A percentile compares a stretch with the other conserved stretches of the same genome.
Conservation (phyloP, 2,888 invertebrate genomes). For the Xestia sexstrigata region DNA sequence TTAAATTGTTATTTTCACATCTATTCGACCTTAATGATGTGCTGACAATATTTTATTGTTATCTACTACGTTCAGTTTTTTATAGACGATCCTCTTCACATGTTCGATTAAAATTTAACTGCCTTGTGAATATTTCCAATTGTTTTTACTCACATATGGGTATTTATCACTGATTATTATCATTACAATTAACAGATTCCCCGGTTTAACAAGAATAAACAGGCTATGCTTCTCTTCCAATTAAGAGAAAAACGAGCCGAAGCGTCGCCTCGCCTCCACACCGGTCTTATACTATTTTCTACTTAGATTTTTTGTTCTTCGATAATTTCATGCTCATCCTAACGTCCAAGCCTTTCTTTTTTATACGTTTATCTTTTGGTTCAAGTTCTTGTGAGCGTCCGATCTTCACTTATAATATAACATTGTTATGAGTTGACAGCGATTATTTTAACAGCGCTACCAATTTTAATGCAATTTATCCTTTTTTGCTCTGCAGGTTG, state of each 20-base stretch:
- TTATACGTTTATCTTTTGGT: conserved; percentile 59
- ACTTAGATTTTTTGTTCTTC: conserved; percentile 69
- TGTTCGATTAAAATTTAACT: conserved; percentile 45
- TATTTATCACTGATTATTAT: conserved; percentile 65
- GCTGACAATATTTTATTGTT: conserved; percentile 42
- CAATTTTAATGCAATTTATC: conserved; percentile 68
- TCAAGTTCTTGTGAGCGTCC: conserved; percentile 50
- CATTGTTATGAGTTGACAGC: conserved; percentile 64
- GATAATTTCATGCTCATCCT: conserved; percentile 72
- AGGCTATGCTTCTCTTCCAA: conserved; percentile 64
- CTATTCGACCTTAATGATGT: conserved; percentile 55
- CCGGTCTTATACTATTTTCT: conserved; percentile 69
- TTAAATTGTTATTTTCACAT: conserved; percentile 53
- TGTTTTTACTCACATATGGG: conserved; percentile 47
- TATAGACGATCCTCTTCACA: neutral
- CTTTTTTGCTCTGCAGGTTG: conserved; percentile 65
- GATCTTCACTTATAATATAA: conserved; percentile 62
- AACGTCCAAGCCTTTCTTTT: conserved; percentile 64
- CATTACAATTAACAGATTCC: conserved; percentile 64
- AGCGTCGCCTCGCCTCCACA: conserved; percentile 65
- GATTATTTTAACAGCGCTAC: conserved; percentile 62
- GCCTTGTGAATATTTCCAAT: conserved; percentile 35
- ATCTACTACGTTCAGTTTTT: conserved; percentile 27
- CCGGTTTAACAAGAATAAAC: conserved; percentile 61
- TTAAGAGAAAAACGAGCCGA: conserved; percentile 68